Percentiles rank a stretch among this genome's conserved stretches.
Evolutionary conservation across 2,797 vertebrate species (phyloP).

Genomic region (Sciurus carolinensis): DNA sequence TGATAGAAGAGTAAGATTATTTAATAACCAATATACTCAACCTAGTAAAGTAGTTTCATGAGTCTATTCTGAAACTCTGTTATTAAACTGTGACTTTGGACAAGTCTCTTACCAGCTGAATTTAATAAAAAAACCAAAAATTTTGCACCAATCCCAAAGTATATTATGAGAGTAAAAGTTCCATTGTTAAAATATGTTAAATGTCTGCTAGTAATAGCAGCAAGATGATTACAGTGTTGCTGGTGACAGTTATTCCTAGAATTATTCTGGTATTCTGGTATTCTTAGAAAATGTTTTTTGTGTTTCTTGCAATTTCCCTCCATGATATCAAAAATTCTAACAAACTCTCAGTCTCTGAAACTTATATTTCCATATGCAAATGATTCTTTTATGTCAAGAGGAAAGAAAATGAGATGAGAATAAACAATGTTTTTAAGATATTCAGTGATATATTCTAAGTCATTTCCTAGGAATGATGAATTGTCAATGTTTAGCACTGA

Average conservation of each 20-base stretch:
- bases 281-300: background rate
- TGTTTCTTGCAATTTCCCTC: background rate
- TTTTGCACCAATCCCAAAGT: background rate
- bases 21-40: background rate
- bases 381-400: constrained; percentile 20
- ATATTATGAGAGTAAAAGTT: background rate
- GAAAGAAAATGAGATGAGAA: background rate
- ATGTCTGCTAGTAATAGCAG: background rate
- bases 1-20: background rate
- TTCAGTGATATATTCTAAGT: background rate
- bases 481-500: background rate
- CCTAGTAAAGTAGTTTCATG: background rate
- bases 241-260: background rate
- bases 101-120: background rate
- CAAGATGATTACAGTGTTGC: background rate
- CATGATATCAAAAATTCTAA: background rate
- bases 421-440: background rate
- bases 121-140: constrained; percentile 4
- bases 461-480: background rate
- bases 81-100: background rate
- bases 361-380: constrained; percentile 42
- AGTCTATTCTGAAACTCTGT: background rate
- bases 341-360: constrained; percentile 49
- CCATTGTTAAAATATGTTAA: background rate
- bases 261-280: background rate